Percentiles rank a stretch among this genome's conserved stretches.
Evolutionary conservation across 2,888 invertebrate species (phyloP).

Genomic region (Automeris io): DNA sequence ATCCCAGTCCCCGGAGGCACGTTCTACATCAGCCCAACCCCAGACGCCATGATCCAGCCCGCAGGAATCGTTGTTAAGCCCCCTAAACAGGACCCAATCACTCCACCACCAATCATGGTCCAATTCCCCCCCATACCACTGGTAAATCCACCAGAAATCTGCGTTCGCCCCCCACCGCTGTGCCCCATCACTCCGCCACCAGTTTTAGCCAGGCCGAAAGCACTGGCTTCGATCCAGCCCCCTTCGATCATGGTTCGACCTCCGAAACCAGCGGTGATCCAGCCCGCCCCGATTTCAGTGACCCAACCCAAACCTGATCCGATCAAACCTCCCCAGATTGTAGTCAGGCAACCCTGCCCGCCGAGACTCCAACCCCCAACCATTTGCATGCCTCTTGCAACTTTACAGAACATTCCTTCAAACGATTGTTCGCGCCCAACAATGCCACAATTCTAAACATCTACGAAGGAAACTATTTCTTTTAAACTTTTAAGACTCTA

Average conservation of each 20-base stretch:
- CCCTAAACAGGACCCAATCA: conserved; percentile 29
- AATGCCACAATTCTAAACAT: neutral
- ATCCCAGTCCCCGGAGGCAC: conserved; percentile 47
- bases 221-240: conserved; percentile 33
- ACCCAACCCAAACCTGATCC: conserved; percentile 33
- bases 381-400: conserved; percentile 23
- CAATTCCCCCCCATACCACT: conserved; percentile 32
- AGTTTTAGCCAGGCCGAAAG: conserved; percentile 38
- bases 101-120: conserved; percentile 34
- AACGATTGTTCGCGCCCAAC: neutral
- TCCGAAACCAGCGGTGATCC: conserved; percentile 30
- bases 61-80: conserved; percentile 50
- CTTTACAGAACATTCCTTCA: conserved; percentile 9
- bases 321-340: conserved; percentile 36
- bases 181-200: conserved; percentile 38
- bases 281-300: conserved; percentile 38
- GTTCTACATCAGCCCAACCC: conserved; percentile 40
- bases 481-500: neutral
- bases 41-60: conserved; percentile 51
- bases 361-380: conserved; percentile 36
- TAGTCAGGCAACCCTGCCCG: conserved; percentile 34
- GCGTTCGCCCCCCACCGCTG: conserved; percentile 29
- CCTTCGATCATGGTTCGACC: conserved; percentile 39
- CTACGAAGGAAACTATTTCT: neutral
- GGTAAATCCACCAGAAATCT: no score